phyloP scores from a whole-genome alignment of 2,113 vertebrate species.

The Garra rufa region DNA sequence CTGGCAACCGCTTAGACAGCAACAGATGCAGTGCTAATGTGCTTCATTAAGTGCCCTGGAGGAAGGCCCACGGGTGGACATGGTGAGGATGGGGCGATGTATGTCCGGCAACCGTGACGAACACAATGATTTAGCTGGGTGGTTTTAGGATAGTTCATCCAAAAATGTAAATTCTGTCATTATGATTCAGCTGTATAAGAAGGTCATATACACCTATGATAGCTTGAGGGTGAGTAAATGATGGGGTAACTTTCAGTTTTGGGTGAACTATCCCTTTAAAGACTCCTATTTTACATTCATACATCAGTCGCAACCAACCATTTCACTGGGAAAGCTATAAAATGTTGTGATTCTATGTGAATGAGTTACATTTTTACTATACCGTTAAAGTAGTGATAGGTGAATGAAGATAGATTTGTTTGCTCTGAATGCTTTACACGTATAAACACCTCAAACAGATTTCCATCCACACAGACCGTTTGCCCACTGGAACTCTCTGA shows the following conservation, averaged over 20 bases:
- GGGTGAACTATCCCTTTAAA: not conserved
- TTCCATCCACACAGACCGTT: not conserved
- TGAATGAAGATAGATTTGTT: conserved; percentile 4
- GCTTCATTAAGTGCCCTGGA: conserved; percentile 58
- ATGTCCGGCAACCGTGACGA: not conserved
- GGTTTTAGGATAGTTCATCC: not conserved
- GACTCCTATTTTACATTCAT: not conserved
- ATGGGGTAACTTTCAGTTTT: too few relatives aligned
- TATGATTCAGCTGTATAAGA: not conserved
- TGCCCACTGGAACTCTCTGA: conserved; percentile 17
- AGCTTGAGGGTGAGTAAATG: too few relatives aligned
- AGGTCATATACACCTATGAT: too few relatives aligned
- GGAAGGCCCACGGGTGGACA: conserved; percentile 35
- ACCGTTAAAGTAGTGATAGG: not conserved
- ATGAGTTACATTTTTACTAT: not conserved
- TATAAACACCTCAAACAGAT: not conserved
- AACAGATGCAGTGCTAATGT: conserved; percentile 65
- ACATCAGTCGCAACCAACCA: not conserved
- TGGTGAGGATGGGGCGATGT: conserved; percentile 35
- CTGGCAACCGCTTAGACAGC: conserved; percentile 49
- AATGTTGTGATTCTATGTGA: not conserved
- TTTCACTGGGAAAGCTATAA: not conserved
- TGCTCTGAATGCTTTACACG: not conserved
- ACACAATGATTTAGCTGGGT: conserved; percentile 16
- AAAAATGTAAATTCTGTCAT: not conserved